These are phyloP conservation scores for Desmodus rotundus DNA, from an alignment of 2,113 vertebrate species.

Conservation along the genomic window DNA sequence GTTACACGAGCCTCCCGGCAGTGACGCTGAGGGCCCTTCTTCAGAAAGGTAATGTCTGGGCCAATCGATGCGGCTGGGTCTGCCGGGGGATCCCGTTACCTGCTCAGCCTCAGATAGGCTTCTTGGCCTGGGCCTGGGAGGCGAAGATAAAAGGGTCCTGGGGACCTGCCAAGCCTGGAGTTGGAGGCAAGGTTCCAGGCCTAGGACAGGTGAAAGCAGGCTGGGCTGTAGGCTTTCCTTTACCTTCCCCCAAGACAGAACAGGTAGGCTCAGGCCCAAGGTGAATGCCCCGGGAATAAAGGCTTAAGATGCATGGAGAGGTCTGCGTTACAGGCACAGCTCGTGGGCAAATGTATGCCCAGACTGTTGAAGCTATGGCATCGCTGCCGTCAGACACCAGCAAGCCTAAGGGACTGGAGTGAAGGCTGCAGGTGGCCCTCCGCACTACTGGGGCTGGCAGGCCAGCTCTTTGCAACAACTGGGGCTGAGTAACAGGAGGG, in stretches of 20 bases:
- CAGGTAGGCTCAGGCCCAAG: neutral
- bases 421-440: neutral
- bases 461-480: neutral
- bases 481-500: neutral
- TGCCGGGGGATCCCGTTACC: constrained; percentile 71
- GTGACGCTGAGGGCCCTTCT: constrained; percentile 78
- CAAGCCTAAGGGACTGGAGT: accelerated
- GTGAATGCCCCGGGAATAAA: neutral
- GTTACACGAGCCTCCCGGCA: constrained; percentile 79
- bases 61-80: constrained; percentile 73
- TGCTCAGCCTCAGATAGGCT: constrained; percentile 58
- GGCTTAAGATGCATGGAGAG: neutral
- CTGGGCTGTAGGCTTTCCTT: neutral
- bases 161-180: neutral
- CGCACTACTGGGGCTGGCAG: neutral
- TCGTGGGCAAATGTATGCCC: accelerated
- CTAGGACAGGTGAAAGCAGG: neutral
- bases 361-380: neutral
- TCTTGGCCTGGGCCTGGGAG: constrained; percentile 30
- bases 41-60: constrained; percentile 79
- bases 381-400: neutral
- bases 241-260: neutral
- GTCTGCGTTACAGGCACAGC: no score
- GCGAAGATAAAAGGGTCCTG: neutral
- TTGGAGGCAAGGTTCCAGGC: neutral